phyloP scores from a whole-genome alignment of 2,797 vertebrate genomes.

The Acropternis orthonyx region DNA sequence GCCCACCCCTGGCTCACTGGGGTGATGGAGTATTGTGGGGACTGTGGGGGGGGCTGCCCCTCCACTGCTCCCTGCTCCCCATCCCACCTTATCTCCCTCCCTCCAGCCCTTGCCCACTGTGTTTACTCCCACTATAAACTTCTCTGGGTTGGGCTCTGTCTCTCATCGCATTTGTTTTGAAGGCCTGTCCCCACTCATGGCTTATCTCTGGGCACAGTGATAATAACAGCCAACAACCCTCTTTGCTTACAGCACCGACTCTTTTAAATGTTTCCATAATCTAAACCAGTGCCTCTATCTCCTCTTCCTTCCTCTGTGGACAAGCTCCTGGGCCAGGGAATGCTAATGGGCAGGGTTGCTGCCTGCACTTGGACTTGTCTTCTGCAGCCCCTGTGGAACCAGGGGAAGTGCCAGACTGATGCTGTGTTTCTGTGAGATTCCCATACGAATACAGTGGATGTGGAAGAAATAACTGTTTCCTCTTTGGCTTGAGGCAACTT shows the following conservation, averaged over 20 bases:
- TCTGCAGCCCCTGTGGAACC: neutral
- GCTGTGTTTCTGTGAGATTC: neutral
- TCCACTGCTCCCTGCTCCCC: fast-evolving
- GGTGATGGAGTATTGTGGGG: neutral
- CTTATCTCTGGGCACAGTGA: neutral
- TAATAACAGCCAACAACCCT: neutral
- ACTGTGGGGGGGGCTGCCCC: neutral
- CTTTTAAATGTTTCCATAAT: neutral
- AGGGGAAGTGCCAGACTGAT: neutral
- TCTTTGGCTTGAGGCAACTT: neutral
- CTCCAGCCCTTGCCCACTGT: neutral
- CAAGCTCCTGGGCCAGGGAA: neutral
- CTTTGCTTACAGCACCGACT: neutral
- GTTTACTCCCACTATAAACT: constrained; percentile 23
- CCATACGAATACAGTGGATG: neutral
- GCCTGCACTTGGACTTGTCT: neutral
- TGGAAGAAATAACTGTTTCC: neutral
- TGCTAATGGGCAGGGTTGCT: neutral
- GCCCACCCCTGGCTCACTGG: neutral
- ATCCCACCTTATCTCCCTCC: neutral
- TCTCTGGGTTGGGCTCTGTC: neutral
- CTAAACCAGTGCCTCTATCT: neutral
- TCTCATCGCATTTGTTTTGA: neutral
- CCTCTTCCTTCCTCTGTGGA: neutral
- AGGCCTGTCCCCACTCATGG: constrained; percentile 24